A percentile compares a stretch with the other conserved stretches of the same genome.
Conservation (phyloP, 2,888 invertebrate genomes). For the Chymomyza caudatula region DNA sequence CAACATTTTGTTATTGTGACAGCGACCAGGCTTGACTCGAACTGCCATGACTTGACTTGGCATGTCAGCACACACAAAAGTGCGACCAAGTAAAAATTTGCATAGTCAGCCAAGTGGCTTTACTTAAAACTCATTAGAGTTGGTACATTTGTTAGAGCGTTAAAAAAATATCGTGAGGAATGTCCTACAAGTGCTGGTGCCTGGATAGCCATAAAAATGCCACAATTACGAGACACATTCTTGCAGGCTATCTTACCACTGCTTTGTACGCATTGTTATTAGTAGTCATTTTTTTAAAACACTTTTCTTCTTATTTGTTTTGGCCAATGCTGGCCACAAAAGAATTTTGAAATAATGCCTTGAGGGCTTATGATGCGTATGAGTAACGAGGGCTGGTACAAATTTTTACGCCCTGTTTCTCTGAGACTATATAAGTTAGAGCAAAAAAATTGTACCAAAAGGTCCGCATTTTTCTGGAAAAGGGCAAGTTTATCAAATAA, state of each 20-base stretch:
- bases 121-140: neutral
- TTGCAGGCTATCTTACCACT: neutral
- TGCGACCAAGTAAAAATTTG: conserved; percentile 63
- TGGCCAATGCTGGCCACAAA: neutral
- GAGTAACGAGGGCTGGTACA: too few species aligned
- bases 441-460: too few species aligned
- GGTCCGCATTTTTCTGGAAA: too few species aligned
- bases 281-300: neutral
- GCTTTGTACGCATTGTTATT: neutral
- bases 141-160: conserved; percentile 2
- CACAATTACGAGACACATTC: conserved; percentile 53
- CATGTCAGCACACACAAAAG: too few species aligned
- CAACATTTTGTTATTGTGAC: conserved; percentile 69
- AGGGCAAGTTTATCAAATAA: too few species aligned
- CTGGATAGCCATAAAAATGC: conserved; percentile 45
- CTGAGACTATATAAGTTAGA: too few species aligned
- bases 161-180: conserved; percentile 7
- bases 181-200: conserved; percentile 38
- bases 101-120: conserved; percentile 54
- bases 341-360: too few species aligned
- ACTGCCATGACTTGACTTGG: neutral
- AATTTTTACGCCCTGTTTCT: too few species aligned
- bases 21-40: conserved; percentile 22
- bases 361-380: too few species aligned
- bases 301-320: neutral